Evolutionary conservation across 2,888 invertebrate genomes (phyloP).

Genomic region (Hartigia nigra): DNA sequence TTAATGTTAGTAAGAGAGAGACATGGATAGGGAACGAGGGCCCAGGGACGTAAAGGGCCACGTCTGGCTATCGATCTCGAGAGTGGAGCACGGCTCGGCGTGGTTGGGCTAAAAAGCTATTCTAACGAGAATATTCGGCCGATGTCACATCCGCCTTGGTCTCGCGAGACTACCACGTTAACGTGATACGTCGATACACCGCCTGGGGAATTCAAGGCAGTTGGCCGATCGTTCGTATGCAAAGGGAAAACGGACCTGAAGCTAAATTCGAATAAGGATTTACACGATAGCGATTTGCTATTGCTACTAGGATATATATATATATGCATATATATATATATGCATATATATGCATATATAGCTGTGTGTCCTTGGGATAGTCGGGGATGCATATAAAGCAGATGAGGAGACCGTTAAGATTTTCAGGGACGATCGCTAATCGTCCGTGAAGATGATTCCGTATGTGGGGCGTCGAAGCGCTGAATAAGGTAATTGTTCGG

Average conservation of each 20-base stretch:
- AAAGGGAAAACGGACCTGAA: neutral
- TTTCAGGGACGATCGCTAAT: neutral
- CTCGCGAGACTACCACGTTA: neutral
- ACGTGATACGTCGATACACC: neutral
- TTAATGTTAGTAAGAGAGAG: neutral
- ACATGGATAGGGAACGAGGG: constrained; percentile 8
- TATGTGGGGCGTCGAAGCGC: neutral
- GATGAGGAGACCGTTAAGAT: neutral
- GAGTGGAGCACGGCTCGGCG: neutral
- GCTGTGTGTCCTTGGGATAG: neutral
- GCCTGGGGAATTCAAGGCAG: neutral
- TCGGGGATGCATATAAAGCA: neutral
- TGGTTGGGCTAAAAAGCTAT: neutral
- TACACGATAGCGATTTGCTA: neutral
- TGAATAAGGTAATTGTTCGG: constrained; percentile 51
- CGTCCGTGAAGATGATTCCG: neutral
- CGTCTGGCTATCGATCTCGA: neutral
- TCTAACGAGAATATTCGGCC: neutral
- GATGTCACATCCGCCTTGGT: neutral
- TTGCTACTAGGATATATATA: neutral
- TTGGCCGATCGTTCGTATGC: neutral
- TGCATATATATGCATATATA: neutral
- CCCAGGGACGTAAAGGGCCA: constrained; percentile 17
- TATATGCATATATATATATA: too few species aligned
- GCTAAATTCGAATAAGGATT: neutral